These are phyloP conservation scores for Sciaenops ocellatus DNA, from an alignment of 2,797 vertebrate species.

Conservation along the genomic window DNA sequence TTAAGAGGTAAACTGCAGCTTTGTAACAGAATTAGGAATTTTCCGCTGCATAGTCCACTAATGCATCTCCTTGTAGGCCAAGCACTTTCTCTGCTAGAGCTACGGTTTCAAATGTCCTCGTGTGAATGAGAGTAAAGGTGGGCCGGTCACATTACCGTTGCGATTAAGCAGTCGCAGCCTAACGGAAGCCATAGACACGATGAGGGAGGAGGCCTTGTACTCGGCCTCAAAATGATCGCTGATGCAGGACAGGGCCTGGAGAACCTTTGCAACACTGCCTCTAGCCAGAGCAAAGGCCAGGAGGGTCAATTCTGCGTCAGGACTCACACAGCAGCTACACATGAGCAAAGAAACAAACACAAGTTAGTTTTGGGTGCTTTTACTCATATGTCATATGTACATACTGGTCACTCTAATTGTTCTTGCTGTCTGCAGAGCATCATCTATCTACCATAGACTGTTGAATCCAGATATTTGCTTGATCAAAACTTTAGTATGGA, in stretches of 20 bases:
- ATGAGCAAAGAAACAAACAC: conserved; percentile 7
- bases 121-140: conserved; percentile 18
- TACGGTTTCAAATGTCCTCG: conserved; percentile 17
- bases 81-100: conserved; percentile 32
- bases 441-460: too few relatives aligned
- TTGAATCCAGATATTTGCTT: too few relatives aligned
- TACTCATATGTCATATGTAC: too few relatives aligned
- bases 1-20: neutral
- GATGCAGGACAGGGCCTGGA: conserved; percentile 92
- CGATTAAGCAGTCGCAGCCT: conserved; percentile 93
- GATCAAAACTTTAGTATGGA: too few relatives aligned
- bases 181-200: conserved; percentile 93
- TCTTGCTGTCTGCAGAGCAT: too few relatives aligned
- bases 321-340: conserved; percentile 91
- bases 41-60: conserved; percentile 27
- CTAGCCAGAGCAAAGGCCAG: conserved; percentile 96
- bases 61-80: conserved; percentile 19
- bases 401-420: too few relatives aligned
- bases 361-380: neutral
- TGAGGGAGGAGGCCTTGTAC: conserved; percentile 92
- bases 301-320: conserved; percentile 94
- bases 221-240: conserved; percentile 87
- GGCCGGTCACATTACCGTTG: conserved; percentile 86
- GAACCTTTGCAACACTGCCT: conserved; percentile 94
- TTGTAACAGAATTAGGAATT: conserved; percentile 13